These are phyloP conservation scores for Tortrix viridana DNA, from an alignment of 2,888 invertebrate genomes.

Conservation along the genomic window DNA sequence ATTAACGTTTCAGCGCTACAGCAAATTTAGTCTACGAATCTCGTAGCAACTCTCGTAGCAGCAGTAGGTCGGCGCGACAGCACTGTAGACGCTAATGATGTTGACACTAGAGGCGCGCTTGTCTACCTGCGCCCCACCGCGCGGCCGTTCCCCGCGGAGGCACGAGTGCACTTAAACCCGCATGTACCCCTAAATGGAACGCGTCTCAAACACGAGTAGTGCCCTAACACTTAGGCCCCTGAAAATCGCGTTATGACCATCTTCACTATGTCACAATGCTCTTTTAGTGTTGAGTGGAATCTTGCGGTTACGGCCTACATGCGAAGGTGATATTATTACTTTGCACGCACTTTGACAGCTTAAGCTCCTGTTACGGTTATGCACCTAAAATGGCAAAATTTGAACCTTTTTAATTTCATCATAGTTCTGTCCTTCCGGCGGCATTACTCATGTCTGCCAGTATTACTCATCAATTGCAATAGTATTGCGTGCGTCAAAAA, in stretches of 20 bases:
- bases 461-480: no score
- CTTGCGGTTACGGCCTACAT: neutral
- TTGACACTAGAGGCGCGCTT: constrained; percentile 74
- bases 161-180: constrained; percentile 53
- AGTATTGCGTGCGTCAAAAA: no score
- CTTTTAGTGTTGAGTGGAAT: constrained; percentile 10
- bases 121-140: constrained; percentile 45
- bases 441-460: no score
- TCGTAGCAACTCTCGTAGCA: constrained; percentile 63
- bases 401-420: no score
- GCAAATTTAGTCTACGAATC: constrained; percentile 38
- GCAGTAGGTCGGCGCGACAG: constrained; percentile 55
- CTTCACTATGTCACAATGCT: constrained; percentile 19
- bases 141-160: constrained; percentile 33
- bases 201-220: constrained; percentile 48
- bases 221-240: constrained; percentile 38
- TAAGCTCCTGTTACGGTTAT: no score
- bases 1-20: constrained; percentile 35
- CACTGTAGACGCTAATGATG: constrained; percentile 75
- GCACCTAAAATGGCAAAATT: no score
- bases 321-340: neutral
- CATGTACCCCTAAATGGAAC: constrained; percentile 54
- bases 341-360: no score
- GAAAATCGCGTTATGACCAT: constrained; percentile 54
- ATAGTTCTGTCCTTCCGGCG: no score